A percentile compares a stretch with the other conserved stretches of the same genome.
Evolutionary conservation across 2,113 vertebrate species (phyloP).

Genomic region (Grus americana): DNA sequence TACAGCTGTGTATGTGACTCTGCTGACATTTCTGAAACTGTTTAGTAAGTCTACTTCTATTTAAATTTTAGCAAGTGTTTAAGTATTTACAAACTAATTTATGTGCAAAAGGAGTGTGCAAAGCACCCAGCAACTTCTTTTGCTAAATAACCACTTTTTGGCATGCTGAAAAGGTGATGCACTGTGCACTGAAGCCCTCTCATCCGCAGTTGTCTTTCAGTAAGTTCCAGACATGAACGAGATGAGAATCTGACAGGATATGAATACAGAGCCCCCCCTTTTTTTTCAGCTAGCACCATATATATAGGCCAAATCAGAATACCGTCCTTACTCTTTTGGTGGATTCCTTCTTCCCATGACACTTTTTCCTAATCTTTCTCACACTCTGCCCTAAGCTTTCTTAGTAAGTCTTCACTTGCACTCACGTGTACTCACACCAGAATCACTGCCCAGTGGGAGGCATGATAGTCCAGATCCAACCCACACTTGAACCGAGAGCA

Average conservation of each 20-base stretch:
- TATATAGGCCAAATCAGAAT: neutral
- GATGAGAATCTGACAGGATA: neutral
- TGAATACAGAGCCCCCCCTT: neutral
- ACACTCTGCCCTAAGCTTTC: neutral
- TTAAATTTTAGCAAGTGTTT: neutral
- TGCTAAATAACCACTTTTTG: neutral
- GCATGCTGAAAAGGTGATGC: neutral
- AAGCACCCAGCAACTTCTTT: neutral
- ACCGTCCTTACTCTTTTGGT: neutral
- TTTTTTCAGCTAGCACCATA: neutral
- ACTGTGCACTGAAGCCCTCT: neutral
- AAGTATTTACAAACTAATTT: neutral
- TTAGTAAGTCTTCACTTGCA: neutral
- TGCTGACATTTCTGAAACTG: neutral
- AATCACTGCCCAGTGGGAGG: neutral
- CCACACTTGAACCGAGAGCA: neutral
- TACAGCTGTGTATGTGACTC: neutral
- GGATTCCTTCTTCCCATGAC: neutral
- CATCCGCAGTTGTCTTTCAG: neutral
- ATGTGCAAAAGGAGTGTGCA: neutral
- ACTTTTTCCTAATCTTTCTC: neutral
- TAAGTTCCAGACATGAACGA: neutral
- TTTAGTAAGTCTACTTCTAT: neutral
- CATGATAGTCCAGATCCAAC: neutral
- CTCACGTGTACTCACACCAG: neutral